phyloP scores from a whole-genome alignment of 2,113 vertebrate species.

The human region DNA sequence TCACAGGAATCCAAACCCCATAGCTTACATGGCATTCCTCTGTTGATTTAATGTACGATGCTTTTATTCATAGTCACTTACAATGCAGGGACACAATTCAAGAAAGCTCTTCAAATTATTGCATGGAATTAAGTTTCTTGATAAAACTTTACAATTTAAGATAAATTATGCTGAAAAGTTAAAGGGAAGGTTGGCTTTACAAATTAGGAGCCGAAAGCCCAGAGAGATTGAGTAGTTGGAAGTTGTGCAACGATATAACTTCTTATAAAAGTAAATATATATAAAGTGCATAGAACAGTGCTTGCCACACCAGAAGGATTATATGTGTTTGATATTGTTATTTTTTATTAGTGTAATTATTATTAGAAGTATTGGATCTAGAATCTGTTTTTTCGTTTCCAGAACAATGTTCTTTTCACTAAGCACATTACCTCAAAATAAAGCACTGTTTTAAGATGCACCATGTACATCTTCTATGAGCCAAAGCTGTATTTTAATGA shows the following conservation, averaged over 20 bases:
- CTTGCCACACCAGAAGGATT: not conserved
- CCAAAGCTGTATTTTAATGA: not conserved
- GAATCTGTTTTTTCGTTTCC: not conserved
- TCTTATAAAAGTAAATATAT: constrained; percentile 2
- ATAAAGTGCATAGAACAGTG: not conserved
- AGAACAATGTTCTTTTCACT: not conserved
- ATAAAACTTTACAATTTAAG: constrained; percentile 12
- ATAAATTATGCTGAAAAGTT: constrained; percentile 34
- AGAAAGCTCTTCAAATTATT: not conserved
- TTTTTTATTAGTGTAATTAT: not conserved
- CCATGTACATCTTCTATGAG: not conserved
- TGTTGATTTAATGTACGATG: too few relatives aligned
- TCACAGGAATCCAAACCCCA: not conserved
- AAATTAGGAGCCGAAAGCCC: not conserved
- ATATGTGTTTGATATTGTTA: not conserved
- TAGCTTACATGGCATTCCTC: too few relatives aligned
- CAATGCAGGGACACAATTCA: not conserved
- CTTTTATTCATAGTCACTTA: not conserved
- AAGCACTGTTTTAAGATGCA: not conserved
- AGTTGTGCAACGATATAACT: not conserved
- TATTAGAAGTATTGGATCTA: not conserved
- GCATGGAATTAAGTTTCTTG: not conserved
- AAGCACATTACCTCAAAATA: not conserved
- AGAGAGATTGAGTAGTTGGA: not conserved
- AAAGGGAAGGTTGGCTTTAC: constrained; percentile 17